Base-by-base conservation (phyloP, 2,797 vertebrate genomes). In the Muscicapa striata region DNA sequence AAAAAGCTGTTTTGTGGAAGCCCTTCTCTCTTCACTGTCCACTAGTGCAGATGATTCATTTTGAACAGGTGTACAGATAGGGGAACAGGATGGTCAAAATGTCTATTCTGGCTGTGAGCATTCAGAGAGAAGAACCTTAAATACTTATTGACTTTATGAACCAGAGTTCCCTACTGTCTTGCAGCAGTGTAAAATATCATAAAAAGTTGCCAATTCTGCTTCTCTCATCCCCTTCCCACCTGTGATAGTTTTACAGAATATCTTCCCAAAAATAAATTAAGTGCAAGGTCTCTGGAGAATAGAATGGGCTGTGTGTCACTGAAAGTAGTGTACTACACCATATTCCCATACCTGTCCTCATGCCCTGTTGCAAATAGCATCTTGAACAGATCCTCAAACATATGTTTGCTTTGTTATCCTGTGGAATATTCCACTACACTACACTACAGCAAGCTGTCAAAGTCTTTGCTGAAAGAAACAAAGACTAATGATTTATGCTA, bases 401-500 rank as follows among this genome's bases (percentile, higher is more conserved):
- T 90, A 90, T 66, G 75, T n/a, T 62, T 87, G 61, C 70, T 89
- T 87, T 94, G 72, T 79, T 83, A 78, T 79, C 63, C 91, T 26
- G 49, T 87, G 88, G 69, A 89, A 92, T 94, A 91, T 92, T 90
- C 83, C 82, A 76, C 89, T 58, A 59, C 27, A 13, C 70, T 57
- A 34, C 75, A 74, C 62, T 63, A 84, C 67, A 89, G 72, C 66
- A 93, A 95, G 70, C 84, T 94, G 90, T 64, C 64, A 90, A 63
- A 93, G 55, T 24, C 84, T 94, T 84, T 69, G 73, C 76, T 63
- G 79, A 62, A 87, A 94, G 77, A 72, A 95, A 78, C 79, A 70
- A 84, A 43, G 76, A 73, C 43, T 87, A 88, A 93, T 87, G 92
- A 91, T 94, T 97, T 93, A 64, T 74, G 79, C 74, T 89, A 83